A percentile compares a stretch with the other conserved stretches of the same genome.
phyloP scores from a whole-genome alignment of 2,113 vertebrate species.

The Sebastes fasciatus region DNA sequence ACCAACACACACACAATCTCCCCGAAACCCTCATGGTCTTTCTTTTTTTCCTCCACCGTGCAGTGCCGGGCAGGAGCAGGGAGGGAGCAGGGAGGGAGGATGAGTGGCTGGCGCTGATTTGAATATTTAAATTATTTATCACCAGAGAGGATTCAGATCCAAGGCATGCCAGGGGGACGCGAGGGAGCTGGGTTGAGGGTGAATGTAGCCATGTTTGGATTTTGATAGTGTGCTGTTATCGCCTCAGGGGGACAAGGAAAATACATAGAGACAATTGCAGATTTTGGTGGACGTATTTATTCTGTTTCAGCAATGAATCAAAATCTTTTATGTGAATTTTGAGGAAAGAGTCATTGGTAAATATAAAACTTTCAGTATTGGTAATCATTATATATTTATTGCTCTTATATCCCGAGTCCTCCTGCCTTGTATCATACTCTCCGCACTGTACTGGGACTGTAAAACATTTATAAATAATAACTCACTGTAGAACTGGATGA shows the following conservation, averaged over 20 bases:
- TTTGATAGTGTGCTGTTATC: conserved; percentile 24
- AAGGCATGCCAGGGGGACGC: conserved; percentile 34
- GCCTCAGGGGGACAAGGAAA: not conserved
- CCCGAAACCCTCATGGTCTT: conserved; percentile 43
- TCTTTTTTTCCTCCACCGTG: conserved; percentile 64
- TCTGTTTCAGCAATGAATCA: not conserved
- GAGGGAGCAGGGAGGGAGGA: conserved; percentile 59
- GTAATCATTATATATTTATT: conserved; percentile 34
- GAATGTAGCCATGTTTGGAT: conserved; percentile 34
- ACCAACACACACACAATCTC: conserved; percentile 23
- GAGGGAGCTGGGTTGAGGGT: conserved; percentile 35
- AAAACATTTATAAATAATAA: conserved; percentile 37
- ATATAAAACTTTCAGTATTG: conserved; percentile 30
- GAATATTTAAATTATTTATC: conserved; percentile 82
- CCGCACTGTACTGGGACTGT: conserved; percentile 5
- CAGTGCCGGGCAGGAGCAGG: conserved; percentile 41
- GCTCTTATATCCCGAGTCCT: not conserved
- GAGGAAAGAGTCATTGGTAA: not conserved
- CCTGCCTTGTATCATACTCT: not conserved
- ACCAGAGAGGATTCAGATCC: conserved; percentile 52
- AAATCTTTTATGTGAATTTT: not conserved
- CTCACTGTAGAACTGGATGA: conserved; percentile 54
- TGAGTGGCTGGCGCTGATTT: conserved; percentile 70
- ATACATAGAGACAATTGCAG: not conserved
- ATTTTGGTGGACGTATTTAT: conserved; percentile 2